phyloP scores from a whole-genome alignment of 1,140 invertebrate genomes.

The Anastrepha obliqua region DNA sequence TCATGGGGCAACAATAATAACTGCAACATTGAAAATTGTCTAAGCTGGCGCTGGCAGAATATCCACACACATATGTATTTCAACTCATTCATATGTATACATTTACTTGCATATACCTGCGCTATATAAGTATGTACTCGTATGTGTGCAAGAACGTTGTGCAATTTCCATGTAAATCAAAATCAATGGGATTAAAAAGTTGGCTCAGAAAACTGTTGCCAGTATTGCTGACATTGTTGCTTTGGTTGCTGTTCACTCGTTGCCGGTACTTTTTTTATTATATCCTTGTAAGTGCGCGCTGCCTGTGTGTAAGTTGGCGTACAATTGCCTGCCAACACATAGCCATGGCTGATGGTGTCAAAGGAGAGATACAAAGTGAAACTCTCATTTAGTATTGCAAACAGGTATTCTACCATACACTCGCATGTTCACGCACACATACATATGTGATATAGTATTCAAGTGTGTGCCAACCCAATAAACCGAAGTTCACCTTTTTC shows the following conservation, averaged over 20 bases:
- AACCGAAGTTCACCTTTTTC: too few species aligned
- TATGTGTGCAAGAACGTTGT: not conserved
- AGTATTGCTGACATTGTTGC: not conserved
- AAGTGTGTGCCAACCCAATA: too few species aligned
- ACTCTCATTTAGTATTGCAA: constrained; percentile 6
- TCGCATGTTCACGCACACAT: not conserved
- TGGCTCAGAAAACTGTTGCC: constrained; percentile 22
- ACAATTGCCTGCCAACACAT: not conserved
- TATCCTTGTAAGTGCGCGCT: not conserved
- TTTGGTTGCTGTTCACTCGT: not conserved
- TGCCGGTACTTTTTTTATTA: not conserved
- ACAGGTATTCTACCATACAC: not conserved
- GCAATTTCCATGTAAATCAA: constrained; percentile 50
- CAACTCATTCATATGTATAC: too few species aligned
- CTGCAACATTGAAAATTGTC: not conserved
- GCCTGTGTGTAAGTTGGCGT: not conserved
- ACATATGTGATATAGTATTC: too few species aligned
- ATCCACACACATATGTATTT: not conserved
- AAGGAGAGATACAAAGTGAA: constrained; percentile 1
- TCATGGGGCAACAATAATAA: not conserved
- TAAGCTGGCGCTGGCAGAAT: not conserved
- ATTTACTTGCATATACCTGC: not conserved
- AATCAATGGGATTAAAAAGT: constrained; percentile 48
- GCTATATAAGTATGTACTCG: not conserved
- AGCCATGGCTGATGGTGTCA: not conserved